phyloP scores from a whole-genome alignment of 2,113 vertebrate species.

The Tiliqua scincoides region DNA sequence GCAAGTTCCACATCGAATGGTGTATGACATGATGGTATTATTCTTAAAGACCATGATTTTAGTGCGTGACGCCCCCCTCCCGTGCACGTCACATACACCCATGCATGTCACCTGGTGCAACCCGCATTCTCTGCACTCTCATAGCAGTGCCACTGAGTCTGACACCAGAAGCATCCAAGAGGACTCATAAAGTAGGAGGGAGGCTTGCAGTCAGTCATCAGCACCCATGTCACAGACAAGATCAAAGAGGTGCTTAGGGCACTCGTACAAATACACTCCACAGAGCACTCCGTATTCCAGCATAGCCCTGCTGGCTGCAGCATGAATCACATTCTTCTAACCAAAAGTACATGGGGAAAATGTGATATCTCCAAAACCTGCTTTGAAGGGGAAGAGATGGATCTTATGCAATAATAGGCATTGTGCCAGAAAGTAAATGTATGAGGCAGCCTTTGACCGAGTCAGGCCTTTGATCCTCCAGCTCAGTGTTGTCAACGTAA shows the following conservation, averaged over 20 bases:
- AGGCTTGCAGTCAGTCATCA: not conserved
- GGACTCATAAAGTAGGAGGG: not conserved
- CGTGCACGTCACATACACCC: too few relatives aligned
- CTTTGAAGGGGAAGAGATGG: not conserved
- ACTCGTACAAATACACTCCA: not conserved
- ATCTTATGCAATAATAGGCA: not conserved
- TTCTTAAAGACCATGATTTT: too few relatives aligned
- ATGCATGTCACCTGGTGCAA: too few relatives aligned
- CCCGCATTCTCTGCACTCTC: too few relatives aligned
- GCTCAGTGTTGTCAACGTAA: too few relatives aligned
- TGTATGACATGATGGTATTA: too few relatives aligned
- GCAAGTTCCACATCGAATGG: too few relatives aligned
- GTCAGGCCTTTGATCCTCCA: too few relatives aligned
- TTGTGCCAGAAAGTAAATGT: too few relatives aligned
- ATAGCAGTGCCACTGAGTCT: too few relatives aligned
- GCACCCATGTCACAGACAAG: not conserved
- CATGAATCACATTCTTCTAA: not conserved
- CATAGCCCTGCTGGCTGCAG: not conserved
- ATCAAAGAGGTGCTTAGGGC: not conserved
- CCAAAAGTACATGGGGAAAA: not conserved
- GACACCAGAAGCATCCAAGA: not conserved
- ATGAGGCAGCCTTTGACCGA: too few relatives aligned
- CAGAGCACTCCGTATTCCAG: not conserved
- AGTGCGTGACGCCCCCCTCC: too few relatives aligned
- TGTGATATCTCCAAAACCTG: not conserved